A percentile compares a stretch with the other conserved stretches of the same genome.
phyloP scores from a whole-genome alignment of 2,113 vertebrate species.

The Noctilio leporinus region DNA sequence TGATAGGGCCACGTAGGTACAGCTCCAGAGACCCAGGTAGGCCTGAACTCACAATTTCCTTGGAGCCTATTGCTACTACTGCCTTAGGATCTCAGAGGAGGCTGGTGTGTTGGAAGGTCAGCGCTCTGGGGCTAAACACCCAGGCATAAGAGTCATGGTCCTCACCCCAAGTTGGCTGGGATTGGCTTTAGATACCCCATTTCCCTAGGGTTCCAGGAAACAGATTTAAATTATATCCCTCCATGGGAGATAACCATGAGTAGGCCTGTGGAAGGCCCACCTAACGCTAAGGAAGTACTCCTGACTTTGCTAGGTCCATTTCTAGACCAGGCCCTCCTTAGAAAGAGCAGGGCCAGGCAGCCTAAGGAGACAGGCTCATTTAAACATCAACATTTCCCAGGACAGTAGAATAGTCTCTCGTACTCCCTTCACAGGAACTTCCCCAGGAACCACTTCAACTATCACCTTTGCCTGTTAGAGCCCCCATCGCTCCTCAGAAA shows the following conservation, averaged over 20 bases:
- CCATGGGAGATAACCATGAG: background rate
- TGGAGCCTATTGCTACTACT: background rate
- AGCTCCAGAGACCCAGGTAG: background rate
- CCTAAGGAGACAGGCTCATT: background rate
- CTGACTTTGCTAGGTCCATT: background rate
- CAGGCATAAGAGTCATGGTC: background rate
- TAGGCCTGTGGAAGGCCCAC: background rate
- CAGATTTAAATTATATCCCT: background rate
- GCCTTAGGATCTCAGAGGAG: background rate
- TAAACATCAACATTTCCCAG: background rate
- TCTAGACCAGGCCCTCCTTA: background rate
- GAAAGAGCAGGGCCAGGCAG: background rate
- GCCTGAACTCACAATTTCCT: background rate
- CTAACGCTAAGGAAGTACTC: background rate
- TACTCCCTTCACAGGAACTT: background rate
- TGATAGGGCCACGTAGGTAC: background rate
- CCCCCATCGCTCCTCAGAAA: background rate
- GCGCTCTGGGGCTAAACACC: background rate
- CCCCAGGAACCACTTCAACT: background rate
- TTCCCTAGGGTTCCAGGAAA: background rate
- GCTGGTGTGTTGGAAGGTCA: background rate
- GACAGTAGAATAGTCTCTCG: background rate
- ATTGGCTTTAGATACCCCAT: background rate
- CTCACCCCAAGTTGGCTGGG: background rate
- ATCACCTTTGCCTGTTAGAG: background rate